These are phyloP conservation scores for Drosophila orosa DNA, from an alignment of 1,140 invertebrate species.

Conservation along the genomic window DNA sequence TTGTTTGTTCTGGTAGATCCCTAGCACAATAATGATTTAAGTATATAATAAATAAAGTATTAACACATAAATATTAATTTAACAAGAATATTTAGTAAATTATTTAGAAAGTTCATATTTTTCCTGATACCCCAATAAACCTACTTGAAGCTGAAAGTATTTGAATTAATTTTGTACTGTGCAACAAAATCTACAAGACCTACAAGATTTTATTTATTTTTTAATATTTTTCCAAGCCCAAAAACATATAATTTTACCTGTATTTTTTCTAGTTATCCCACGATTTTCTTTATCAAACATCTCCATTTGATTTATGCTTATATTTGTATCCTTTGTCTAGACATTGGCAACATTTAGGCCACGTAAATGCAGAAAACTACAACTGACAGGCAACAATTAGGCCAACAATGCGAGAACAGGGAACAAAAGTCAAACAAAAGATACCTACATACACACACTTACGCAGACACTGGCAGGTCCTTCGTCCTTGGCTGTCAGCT, in stretches of 20 bases:
- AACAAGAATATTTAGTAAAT: too few species aligned
- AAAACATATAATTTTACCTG: not conserved
- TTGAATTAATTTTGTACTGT: too few species aligned
- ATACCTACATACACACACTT: conserved; percentile 4
- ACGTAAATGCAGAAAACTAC: conserved; percentile 26
- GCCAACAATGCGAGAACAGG: conserved; percentile 31
- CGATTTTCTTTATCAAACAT: not conserved
- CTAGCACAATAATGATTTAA: too few species aligned
- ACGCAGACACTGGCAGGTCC: not conserved
- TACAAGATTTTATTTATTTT: not conserved
- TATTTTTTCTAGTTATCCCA: not conserved
- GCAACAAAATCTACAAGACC: not conserved
- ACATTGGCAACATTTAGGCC: conserved; percentile 35
- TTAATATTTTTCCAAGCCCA: not conserved
- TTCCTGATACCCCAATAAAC: not conserved
- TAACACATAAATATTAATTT: not conserved
- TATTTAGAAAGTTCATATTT: not conserved
- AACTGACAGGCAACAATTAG: conserved; percentile 53
- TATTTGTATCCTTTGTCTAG: not conserved
- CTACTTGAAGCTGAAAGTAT: not conserved
- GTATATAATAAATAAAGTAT: too few species aligned
- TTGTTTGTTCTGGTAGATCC: not conserved
- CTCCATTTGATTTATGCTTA: conserved; percentile 35
- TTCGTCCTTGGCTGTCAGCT: conserved; percentile 53
- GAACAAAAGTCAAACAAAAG: conserved; percentile 37